A percentile compares a stretch with the other conserved stretches of the same genome.
These are phyloP conservation scores for Phyto melanocephala DNA, from an alignment of 2,888 invertebrate genomes.

Conservation along the genomic window DNA sequence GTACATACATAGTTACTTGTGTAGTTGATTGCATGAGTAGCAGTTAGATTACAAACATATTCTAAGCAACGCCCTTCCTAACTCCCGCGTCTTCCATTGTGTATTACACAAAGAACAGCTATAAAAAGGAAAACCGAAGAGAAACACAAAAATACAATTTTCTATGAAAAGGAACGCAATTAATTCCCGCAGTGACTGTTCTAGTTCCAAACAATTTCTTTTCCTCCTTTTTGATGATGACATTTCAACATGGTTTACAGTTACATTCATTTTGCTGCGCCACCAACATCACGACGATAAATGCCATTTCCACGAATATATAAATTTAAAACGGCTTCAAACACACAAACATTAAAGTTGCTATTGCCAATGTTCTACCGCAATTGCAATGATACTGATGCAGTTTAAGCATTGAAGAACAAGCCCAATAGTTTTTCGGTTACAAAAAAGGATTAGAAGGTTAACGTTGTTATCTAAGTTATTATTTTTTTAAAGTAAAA, in stretches of 20 bases:
- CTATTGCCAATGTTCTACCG: background rate
- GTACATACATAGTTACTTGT: no score
- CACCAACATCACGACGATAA: background rate
- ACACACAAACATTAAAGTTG: background rate
- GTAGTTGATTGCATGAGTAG: background rate
- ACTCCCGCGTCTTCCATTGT: background rate
- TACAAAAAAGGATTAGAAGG: no score
- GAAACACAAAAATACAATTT: slow-evolving; percentile 35
- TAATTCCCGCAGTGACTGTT: slow-evolving; percentile 62
- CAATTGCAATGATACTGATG: background rate
- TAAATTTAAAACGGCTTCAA: background rate
- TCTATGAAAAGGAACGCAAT: slow-evolving; percentile 54
- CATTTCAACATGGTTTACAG: slow-evolving; percentile 18
- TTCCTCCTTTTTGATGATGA: slow-evolving; percentile 12
- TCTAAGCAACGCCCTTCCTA: background rate
- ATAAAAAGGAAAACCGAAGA: background rate
- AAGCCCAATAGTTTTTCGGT: background rate
- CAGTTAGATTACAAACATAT: background rate
- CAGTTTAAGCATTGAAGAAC: background rate
- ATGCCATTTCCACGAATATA: background rate
- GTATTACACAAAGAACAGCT: background rate
- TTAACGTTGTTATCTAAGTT: no score
- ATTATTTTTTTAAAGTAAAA: no score
- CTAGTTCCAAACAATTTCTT: slow-evolving; percentile 50
- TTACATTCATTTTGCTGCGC: background rate